These are phyloP conservation scores for Drosophila seguyi DNA, from an alignment of 1,140 invertebrate genomes.

Conservation along the genomic window DNA sequence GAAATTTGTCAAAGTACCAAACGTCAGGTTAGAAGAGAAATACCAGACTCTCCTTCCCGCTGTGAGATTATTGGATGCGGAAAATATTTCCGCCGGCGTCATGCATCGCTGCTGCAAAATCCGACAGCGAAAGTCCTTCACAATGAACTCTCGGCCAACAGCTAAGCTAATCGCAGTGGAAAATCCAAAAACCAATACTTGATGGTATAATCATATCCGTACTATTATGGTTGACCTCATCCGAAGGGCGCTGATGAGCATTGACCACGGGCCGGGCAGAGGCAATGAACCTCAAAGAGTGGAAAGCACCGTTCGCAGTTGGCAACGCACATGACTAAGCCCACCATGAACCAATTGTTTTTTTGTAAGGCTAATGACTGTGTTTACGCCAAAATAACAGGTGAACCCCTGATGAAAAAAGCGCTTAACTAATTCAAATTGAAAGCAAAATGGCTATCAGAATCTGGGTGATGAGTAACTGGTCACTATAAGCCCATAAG, in stretches of 20 bases:
- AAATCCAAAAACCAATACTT: conserved; percentile 28
- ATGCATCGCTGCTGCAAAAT: conserved; percentile 21
- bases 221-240: conserved; percentile 69
- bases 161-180: conserved; percentile 31
- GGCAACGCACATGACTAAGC: conserved; percentile 42
- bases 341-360: conserved; percentile 48
- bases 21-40: not conserved
- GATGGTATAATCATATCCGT: conserved; percentile 46
- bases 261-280: conserved; percentile 63
- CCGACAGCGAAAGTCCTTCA: conserved; percentile 57
- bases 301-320: conserved; percentile 24
- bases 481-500: conserved; percentile 4
- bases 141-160: conserved; percentile 65
- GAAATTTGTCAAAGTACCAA: not conserved
- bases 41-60: not conserved
- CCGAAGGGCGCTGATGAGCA: conserved; percentile 74
- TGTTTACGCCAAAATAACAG: conserved; percentile 50
- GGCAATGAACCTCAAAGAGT: conserved; percentile 70
- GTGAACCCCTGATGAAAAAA: conserved; percentile 48
- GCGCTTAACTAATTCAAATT: conserved; percentile 36
- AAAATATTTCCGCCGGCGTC: conserved; percentile 1
- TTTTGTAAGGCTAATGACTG: conserved; percentile 72
- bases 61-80: not conserved
- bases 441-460: conserved; percentile 37
- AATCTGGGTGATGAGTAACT: conserved; percentile 20